Percentiles rank a stretch among this genome's conserved stretches.
These are phyloP conservation scores for Istiophorus platypterus DNA, from an alignment of 2,113 vertebrate genomes.

Conservation along the genomic window DNA sequence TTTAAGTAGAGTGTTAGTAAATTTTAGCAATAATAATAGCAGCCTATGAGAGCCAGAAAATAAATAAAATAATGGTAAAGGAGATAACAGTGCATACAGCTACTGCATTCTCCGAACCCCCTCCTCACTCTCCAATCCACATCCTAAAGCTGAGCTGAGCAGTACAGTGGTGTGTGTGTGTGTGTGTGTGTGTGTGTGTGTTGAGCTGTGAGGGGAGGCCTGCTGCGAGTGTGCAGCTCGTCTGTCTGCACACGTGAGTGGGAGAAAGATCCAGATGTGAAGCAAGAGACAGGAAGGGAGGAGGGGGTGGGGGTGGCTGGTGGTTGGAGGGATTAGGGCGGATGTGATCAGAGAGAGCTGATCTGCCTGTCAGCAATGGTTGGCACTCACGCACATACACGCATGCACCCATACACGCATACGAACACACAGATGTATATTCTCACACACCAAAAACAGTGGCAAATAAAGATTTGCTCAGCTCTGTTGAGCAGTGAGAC, in stretches of 20 bases:
- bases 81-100: constrained; percentile 46
- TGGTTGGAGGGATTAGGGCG: constrained; percentile 62
- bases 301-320: constrained; percentile 7
- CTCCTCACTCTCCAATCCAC: constrained; percentile 30
- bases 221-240: constrained; percentile 72
- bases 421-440: constrained; percentile 7
- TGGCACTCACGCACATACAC: constrained; percentile 25
- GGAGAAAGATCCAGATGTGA: constrained; percentile 81
- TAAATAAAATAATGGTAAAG: constrained; percentile 28
- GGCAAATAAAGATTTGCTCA: constrained; percentile 57
- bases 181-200: constrained; percentile 35
- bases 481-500: constrained; percentile 41
- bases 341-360: constrained; percentile 76
- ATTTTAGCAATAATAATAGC: background rate
- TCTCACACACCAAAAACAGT: constrained; percentile 40
- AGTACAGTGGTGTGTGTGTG: constrained; percentile 44
- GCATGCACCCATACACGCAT: too few relatives aligned
- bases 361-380: constrained; percentile 75
- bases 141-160: constrained; percentile 51
- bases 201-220: constrained; percentile 67
- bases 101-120: constrained; percentile 40
- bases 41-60: background rate
- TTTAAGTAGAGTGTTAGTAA: background rate
- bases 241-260: constrained; percentile 82
- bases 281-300: constrained; percentile 60